phyloP scores from a whole-genome alignment of 2,113 vertebrate species.

The Centrocercus urophasianus region DNA sequence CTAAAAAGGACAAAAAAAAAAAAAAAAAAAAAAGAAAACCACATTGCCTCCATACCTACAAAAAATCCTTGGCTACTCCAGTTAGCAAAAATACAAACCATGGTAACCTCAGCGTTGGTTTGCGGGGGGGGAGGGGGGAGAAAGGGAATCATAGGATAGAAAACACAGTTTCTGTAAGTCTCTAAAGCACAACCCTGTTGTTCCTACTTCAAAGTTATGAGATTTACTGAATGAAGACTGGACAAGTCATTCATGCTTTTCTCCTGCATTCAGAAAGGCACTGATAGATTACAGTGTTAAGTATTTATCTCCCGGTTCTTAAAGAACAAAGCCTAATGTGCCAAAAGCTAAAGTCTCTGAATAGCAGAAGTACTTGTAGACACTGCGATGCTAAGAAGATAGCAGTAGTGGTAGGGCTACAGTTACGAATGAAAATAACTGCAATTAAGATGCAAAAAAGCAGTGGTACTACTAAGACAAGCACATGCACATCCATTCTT shows the following conservation, averaged over 20 bases:
- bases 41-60: slow-evolving; percentile 64
- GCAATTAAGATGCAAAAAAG: slow-evolving; percentile 82
- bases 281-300: slow-evolving; percentile 80
- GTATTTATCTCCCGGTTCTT: slow-evolving; percentile 78
- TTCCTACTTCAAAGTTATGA: slow-evolving; percentile 77
- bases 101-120: slow-evolving; percentile 70
- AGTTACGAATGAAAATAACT: slow-evolving; percentile 74
- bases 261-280: slow-evolving; percentile 86
- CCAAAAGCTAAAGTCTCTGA: slow-evolving; percentile 83
- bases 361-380: slow-evolving; percentile 77
- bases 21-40: not conserved
- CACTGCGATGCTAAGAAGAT: slow-evolving; percentile 77
- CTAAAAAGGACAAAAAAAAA: slow-evolving; percentile 37
- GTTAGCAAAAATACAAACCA: slow-evolving; percentile 85
- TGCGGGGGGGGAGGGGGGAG: slow-evolving; percentile 18
- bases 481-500: slow-evolving; percentile 94
- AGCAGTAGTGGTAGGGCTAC: slow-evolving; percentile 73
- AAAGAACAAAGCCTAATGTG: slow-evolving; percentile 77
- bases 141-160: slow-evolving; percentile 78
- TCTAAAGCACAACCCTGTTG: slow-evolving; percentile 84
- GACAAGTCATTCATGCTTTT: slow-evolving; percentile 81
- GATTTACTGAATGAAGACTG: slow-evolving; percentile 78
- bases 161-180: slow-evolving; percentile 85
- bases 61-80: slow-evolving; percentile 79
- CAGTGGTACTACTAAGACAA: slow-evolving; percentile 87